Evolutionary conservation across 2,888 invertebrate genomes (phyloP).

Genomic region (Mechanitis messenoides): DNA sequence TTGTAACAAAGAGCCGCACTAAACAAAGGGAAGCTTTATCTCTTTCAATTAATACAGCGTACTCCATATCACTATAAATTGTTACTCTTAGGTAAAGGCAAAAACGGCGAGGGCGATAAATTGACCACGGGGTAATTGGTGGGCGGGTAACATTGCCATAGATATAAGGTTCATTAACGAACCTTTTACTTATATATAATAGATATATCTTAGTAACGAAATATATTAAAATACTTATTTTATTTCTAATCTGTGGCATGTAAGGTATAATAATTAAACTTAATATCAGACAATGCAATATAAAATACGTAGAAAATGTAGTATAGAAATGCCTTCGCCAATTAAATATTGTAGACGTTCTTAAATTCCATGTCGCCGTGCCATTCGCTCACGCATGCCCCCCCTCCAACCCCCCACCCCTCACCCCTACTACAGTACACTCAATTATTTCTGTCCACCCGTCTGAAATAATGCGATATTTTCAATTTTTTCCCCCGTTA

Average conservation of each 20-base stretch:
- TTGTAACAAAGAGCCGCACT: too few relatives aligned
- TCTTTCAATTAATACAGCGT: slow-evolving; percentile 10
- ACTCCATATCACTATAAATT: background rate
- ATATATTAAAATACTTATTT: too few relatives aligned
- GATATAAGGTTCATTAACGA: too few relatives aligned
- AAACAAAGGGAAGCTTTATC: background rate
- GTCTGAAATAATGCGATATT: slow-evolving; percentile 42
- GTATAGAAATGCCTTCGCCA: background rate
- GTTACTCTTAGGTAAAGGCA: slow-evolving; percentile 1
- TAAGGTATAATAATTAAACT: too few relatives aligned
- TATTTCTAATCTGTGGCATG: too few relatives aligned
- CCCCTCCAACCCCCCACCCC: slow-evolving; percentile 21
- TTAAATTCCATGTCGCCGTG: slow-evolving; percentile 14
- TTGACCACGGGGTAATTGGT: slow-evolving; percentile 21
- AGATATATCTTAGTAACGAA: too few relatives aligned
- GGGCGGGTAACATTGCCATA: slow-evolving; percentile 12
- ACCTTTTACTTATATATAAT: too few relatives aligned
- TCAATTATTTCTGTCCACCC: slow-evolving; percentile 55
- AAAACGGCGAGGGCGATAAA: slow-evolving; percentile 20
- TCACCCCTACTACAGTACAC: slow-evolving; percentile 32
- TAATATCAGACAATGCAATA: background rate
- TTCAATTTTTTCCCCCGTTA: slow-evolving; percentile 26
- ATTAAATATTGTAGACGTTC: slow-evolving; percentile 10
- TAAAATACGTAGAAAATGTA: background rate
- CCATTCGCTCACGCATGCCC: slow-evolving; percentile 18